A percentile compares a stretch with the other conserved stretches of the same genome.
Evolutionary conservation across 2,113 vertebrate genomes (phyloP).

Genomic region (Phalacrocorax brasilianus): DNA sequence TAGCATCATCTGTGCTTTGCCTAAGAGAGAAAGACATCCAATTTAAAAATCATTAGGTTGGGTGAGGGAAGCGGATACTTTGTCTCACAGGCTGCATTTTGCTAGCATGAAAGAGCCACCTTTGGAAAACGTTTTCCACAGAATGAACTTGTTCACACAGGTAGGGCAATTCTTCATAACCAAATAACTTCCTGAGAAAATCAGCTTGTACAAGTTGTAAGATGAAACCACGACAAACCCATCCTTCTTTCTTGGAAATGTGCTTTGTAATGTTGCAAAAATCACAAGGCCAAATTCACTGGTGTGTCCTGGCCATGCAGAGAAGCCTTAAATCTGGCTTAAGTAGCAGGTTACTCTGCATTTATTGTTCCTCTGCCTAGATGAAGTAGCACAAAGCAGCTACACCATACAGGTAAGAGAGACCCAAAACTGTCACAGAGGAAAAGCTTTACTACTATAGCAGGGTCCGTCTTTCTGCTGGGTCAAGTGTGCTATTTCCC

Average conservation of each 20-base stretch:
- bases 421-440: neutral
- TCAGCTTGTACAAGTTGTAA: constrained; percentile 19
- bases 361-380: neutral
- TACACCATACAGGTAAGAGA: neutral
- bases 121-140: neutral
- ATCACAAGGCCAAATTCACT: neutral
- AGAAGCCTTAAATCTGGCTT: neutral
- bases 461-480: neutral
- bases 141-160: constrained; percentile 60
- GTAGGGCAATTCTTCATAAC: constrained; percentile 25
- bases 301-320: neutral
- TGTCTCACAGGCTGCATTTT: neutral
- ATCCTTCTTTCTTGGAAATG: constrained; percentile 8
- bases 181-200: constrained; percentile 46
- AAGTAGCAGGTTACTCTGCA: neutral
- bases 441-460: neutral
- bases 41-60: neutral
- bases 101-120: neutral
- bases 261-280: neutral
- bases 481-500: neutral
- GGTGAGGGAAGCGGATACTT: neutral
- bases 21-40: neutral
- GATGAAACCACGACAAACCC: constrained; percentile 7
- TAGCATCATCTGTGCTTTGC: neutral
- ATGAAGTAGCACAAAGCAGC: neutral